Base-by-base conservation (phyloP, 1,140 invertebrate genomes). In the Aphidius ervi region DNA sequence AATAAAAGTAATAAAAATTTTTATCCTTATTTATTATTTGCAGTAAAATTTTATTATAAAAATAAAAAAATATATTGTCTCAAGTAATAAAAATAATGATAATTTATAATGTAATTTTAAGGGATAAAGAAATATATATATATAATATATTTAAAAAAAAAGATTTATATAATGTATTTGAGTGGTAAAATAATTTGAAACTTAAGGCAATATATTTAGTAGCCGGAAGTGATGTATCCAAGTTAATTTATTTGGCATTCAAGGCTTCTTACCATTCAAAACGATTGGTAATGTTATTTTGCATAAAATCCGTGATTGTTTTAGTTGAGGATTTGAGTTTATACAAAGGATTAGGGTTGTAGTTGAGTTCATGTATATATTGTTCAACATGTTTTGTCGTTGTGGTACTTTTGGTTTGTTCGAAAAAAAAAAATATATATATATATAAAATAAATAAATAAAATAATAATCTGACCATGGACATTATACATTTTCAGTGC, bases 211-310 rank as follows among this genome's bases (percentile, higher is more conserved):
- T 74, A 74, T 69, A 71, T 75, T 70, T 61, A 61, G 63, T 64
- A 66, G 68, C 67, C 68, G 74, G 73, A 77, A 77, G 68, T 65
- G 70, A 76, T 74, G 70, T 65, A 67, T 76, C 73, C 68, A 56
- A 65, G 60, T 66, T 76, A 74, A 77, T 76, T 74, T 76, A 77
- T 68, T 71, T 31, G 4, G 4, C 23, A 31, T 31, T 31, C 16
- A 42, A 43, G 50, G 46, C 20, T 60, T 40, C 31, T 47, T 31
- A 31, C 2, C 2, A 31, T 31, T 31, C 23, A 31, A 31, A 31
- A 31, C 23, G 23, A 31, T 31, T 31, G 23, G 23, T 31, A 31
- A 31, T 31, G 23, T 31, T 31, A 31, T 31, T 31, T 31, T 3
- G 23, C 23, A 31, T 31, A 31, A 31, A 31, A 31, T 31, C 4